Percentiles rank a stretch among this genome's conserved stretches.
These are phyloP conservation scores for Anolis sagrei DNA, from an alignment of 2,113 vertebrate genomes.

Conservation along the genomic window DNA sequence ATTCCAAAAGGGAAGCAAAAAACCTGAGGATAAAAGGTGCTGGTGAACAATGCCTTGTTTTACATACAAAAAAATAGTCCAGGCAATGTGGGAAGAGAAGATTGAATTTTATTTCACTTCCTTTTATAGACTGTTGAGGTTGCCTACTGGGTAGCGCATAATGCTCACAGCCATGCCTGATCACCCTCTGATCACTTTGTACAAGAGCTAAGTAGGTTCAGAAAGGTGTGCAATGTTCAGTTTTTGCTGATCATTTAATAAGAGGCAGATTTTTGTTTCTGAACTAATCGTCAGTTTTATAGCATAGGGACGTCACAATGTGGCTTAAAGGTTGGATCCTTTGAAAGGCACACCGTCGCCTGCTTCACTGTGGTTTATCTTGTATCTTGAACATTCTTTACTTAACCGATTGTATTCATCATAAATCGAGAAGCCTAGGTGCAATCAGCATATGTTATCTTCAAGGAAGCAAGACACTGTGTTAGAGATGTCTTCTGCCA, in stretches of 20 bases:
- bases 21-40: slow-evolving; percentile 18
- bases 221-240: slow-evolving; percentile 28
- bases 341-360: slow-evolving; percentile 7
- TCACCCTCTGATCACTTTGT: background rate
- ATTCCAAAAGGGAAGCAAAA: slow-evolving; percentile 17
- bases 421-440: background rate
- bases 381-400: background rate
- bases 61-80: slow-evolving; percentile 40
- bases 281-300: background rate
- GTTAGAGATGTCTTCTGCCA: background rate
- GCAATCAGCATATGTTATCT: background rate
- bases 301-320: background rate
- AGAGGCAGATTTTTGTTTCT: slow-evolving; percentile 24
- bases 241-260: slow-evolving; percentile 15
- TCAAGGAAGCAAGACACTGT: background rate
- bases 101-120: slow-evolving; percentile 26
- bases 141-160: background rate
- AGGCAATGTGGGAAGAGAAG: slow-evolving; percentile 26
- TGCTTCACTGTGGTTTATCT: background rate
- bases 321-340: slow-evolving; percentile 10
- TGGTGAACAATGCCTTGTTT: slow-evolving; percentile 37
- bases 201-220: slow-evolving; percentile 16
- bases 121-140: slow-evolving; percentile 37
- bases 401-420: background rate
- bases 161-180: background rate